phyloP scores from a whole-genome alignment of 2,888 invertebrate genomes.

The Lamellibrachia columna region DNA sequence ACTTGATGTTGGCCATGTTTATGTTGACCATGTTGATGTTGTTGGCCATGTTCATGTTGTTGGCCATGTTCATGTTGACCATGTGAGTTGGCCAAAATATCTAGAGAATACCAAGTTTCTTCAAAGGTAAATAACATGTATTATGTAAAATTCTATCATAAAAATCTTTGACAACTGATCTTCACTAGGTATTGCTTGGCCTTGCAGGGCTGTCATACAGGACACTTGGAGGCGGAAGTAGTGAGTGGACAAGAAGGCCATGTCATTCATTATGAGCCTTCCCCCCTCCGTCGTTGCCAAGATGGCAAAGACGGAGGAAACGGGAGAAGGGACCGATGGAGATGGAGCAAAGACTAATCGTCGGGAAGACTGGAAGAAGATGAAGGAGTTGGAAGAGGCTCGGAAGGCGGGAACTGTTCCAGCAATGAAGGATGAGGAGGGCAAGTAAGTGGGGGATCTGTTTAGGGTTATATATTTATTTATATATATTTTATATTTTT shows the following conservation, averaged over 20 bases:
- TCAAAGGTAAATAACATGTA: no score
- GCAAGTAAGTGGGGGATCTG: slow-evolving; percentile 69
- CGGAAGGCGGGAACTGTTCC: slow-evolving; percentile 93
- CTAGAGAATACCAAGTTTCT: no score
- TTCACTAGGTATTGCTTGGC: background rate
- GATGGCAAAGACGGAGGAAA: slow-evolving; percentile 52
- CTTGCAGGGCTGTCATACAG: background rate
- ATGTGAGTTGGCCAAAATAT: no score
- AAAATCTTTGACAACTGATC: background rate
- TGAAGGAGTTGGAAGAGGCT: slow-evolving; percentile 97
- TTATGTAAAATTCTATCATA: no score
- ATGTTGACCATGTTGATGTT: no score
- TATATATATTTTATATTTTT: background rate
- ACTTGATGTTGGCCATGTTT: no score
- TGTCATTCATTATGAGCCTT: slow-evolving; percentile 62
- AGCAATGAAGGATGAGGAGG: slow-evolving; percentile 83
- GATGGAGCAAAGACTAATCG: slow-evolving; percentile 29
- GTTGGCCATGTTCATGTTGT: no score
- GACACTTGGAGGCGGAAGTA: background rate
- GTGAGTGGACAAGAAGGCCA: slow-evolving; percentile 32
- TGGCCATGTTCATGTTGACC: no score
- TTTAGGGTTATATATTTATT: background rate
- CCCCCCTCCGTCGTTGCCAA: slow-evolving; percentile 64
- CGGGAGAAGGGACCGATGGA: slow-evolving; percentile 46
- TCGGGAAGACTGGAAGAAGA: slow-evolving; percentile 83